Conservation (phyloP, 2,113 vertebrate species). For the Elephantulus edwardii region DNA sequence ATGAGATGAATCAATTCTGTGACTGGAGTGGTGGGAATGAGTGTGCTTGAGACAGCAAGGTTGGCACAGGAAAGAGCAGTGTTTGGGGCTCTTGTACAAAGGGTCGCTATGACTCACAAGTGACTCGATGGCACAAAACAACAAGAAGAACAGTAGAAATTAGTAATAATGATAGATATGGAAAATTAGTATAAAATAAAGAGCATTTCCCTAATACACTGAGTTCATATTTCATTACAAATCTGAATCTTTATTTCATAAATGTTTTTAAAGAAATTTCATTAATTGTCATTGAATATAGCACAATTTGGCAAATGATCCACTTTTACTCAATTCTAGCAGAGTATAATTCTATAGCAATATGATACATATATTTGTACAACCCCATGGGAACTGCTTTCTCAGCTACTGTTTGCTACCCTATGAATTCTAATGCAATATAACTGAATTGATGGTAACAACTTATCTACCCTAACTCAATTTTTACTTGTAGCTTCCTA, state of each 20-base stretch:
- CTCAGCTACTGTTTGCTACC: conserved; percentile 38
- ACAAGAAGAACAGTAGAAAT: no score
- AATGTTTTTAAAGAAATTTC: not conserved
- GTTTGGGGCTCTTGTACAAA: no score
- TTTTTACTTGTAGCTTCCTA: conserved; percentile 69
- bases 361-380: conserved; percentile 53
- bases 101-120: no score
- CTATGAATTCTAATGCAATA: conserved; percentile 63
- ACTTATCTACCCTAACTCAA: conserved; percentile 69
- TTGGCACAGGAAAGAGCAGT: no score
- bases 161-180: not conserved
- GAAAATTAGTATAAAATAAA: not conserved
- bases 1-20: no score
- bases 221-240: conserved; percentile 1
- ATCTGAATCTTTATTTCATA: conserved; percentile 14
- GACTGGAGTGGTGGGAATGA: no score
- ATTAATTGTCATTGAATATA: conserved; percentile 31
- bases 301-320: conserved; percentile 38
- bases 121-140: no score
- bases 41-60: no score
- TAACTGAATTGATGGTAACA: conserved; percentile 63
- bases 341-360: conserved; percentile 52
- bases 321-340: not conserved
- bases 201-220: not conserved
- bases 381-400: conserved; percentile 65